Evolutionary conservation across 2,113 vertebrate genomes (phyloP).

Genomic region (Amazona vittata): DNA sequence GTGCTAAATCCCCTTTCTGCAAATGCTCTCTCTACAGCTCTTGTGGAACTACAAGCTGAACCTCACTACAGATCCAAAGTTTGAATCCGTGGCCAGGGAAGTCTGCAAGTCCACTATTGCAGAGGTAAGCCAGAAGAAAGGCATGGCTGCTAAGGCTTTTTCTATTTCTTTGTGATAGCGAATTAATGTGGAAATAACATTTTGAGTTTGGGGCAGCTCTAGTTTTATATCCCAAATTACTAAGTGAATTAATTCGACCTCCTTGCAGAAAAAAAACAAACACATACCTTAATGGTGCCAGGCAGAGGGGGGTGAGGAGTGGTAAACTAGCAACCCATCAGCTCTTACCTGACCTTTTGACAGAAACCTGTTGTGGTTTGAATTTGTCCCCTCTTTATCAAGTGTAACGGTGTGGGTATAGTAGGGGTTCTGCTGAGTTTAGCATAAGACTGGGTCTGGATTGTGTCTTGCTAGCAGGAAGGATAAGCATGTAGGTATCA

Average conservation of each 20-base stretch:
- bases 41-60: slow-evolving; percentile 98
- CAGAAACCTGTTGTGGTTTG: background rate
- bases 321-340: background rate
- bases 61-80: slow-evolving; percentile 94
- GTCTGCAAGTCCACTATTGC: slow-evolving; percentile 93
- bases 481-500: background rate
- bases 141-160: background rate
- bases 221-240: background rate
- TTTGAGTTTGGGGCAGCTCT: background rate
- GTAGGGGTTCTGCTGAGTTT: background rate
- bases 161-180: fast-evolving
- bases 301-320: background rate
- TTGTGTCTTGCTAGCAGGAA: background rate
- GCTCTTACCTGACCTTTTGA: background rate
- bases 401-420: background rate
- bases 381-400: background rate
- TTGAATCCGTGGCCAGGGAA: slow-evolving; percentile 93
- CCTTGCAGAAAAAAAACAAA: background rate
- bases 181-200: background rate
- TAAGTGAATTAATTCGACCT: background rate
- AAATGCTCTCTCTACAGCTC: slow-evolving; percentile 73
- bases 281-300: background rate
- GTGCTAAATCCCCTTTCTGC: background rate
- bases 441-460: background rate
- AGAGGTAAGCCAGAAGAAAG: slow-evolving; percentile 78